Conservation (phyloP, 2,113 vertebrate species). For the Hippoglossus stenolepis region DNA sequence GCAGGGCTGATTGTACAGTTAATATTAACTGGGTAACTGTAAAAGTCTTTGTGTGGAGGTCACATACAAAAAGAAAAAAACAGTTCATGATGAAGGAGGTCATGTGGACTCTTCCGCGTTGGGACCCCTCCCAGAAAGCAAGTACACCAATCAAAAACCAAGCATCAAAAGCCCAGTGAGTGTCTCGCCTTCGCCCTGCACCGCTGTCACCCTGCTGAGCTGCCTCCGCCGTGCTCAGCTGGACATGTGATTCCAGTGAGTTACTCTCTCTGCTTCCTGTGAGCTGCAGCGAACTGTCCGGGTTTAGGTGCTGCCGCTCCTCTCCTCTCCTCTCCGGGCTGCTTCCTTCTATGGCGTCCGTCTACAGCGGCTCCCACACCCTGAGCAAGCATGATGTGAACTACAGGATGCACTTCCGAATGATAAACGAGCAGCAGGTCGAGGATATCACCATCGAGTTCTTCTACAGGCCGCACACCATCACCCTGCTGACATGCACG, state of each 20-base stretch:
- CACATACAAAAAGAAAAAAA: not conserved
- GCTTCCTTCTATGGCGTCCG: constrained; percentile 86
- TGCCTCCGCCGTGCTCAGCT: not conserved
- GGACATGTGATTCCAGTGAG: not conserved
- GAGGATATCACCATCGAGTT: constrained; percentile 98
- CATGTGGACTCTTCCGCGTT: constrained; percentile 54
- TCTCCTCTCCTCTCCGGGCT: not conserved
- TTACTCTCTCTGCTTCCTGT: not conserved
- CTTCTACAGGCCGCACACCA: constrained; percentile 97
- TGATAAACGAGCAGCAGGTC: constrained; percentile 99
- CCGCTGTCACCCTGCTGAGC: not conserved
- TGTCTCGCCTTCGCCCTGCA: not conserved
- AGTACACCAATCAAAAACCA: constrained; percentile 58
- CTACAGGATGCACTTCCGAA: constrained; percentile 96
- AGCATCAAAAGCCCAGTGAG: constrained; percentile 1
- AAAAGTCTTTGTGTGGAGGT: not conserved
- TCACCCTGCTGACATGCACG: constrained; percentile 94
- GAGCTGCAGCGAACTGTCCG: not conserved
- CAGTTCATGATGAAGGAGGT: constrained; percentile 18
- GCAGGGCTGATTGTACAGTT: too few species aligned
- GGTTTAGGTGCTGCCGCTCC: not conserved
- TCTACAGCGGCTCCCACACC: constrained; percentile 86
- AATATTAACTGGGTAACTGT: too few species aligned
- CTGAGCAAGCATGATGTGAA: constrained; percentile 97
- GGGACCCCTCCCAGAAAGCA: constrained; percentile 41